Conservation (phyloP, 1,140 invertebrate genomes). For the Ostrea edulis region DNA sequence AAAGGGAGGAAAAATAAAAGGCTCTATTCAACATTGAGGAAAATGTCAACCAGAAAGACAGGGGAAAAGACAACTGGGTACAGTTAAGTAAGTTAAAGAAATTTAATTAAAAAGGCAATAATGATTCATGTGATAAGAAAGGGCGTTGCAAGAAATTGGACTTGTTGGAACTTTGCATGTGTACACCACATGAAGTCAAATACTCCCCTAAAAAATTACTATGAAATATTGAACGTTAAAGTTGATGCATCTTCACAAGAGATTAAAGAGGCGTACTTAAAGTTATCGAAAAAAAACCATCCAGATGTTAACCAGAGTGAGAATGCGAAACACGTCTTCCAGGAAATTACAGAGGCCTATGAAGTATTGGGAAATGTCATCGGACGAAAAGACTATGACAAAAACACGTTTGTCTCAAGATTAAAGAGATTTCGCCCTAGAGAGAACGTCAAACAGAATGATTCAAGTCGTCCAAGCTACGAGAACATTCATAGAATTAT, state of each 20-base stretch:
- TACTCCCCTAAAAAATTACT: not conserved
- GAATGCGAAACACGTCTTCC: conserved; percentile 85
- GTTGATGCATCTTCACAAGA: conserved; percentile 88
- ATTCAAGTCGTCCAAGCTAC: not conserved
- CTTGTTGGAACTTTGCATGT: no score
- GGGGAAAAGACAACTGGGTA: no score
- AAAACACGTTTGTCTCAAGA: conserved; percentile 76
- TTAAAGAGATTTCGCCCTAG: not conserved
- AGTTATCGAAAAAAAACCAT: conserved; percentile 91
- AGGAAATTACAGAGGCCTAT: conserved; percentile 91
- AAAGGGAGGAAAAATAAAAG: no score
- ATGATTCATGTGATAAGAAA: no score
- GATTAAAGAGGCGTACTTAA: conserved; percentile 94
- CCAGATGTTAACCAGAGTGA: conserved; percentile 89
- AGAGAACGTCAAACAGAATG: not conserved
- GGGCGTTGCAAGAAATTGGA: no score
- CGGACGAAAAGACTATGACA: conserved; percentile 89
- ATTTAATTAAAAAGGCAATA: no score
- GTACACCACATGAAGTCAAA: not conserved
- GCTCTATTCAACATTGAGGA: no score
- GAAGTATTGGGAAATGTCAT: conserved; percentile 89
- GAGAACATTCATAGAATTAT: not conserved
- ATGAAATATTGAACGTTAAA: conserved; percentile 85
- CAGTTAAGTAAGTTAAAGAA: no score
- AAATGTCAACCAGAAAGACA: no score